phyloP scores from a whole-genome alignment of 1,140 invertebrate species.

The Bicyclus anynana region DNA sequence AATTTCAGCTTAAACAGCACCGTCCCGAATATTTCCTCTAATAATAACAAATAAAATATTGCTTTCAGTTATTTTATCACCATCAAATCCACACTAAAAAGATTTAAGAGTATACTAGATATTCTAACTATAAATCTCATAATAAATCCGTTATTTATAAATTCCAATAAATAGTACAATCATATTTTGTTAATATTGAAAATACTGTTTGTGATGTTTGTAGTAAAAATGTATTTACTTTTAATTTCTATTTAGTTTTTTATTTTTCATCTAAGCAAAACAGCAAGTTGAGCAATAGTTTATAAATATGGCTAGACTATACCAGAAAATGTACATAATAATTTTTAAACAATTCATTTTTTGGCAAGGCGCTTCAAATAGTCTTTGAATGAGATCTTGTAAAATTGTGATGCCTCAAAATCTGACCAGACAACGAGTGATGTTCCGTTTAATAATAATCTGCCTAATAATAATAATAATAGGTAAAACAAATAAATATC shows the following conservation, averaged over 20 bases:
- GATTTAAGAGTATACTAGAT: too few species aligned
- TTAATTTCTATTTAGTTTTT: neutral
- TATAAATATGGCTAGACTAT: constrained; percentile 6
- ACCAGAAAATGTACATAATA: neutral
- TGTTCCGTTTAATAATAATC: constrained; percentile 22
- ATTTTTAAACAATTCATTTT: constrained; percentile 25
- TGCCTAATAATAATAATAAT: constrained; percentile 17
- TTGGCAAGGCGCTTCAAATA: constrained; percentile 47
- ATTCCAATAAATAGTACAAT: neutral
- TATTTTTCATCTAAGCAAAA: constrained; percentile 38
- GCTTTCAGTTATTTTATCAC: too few species aligned
- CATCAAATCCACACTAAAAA: too few species aligned
- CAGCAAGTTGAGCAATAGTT: constrained; percentile 42
- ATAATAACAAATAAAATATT: too few species aligned
- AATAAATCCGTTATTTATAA: neutral
- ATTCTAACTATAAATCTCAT: neutral
- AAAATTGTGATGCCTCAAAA: constrained; percentile 35
- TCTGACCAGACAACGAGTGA: constrained; percentile 43
- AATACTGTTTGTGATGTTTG: neutral
- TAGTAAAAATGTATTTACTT: too few species aligned
- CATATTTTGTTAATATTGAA: neutral
- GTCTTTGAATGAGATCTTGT: constrained; percentile 50
- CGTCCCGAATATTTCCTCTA: too few species aligned
- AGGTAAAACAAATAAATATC: constrained; percentile 23
- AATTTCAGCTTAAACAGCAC: neutral